Conservation (phyloP, 2,888 invertebrate genomes). For the Saturnia pavonia region DNA sequence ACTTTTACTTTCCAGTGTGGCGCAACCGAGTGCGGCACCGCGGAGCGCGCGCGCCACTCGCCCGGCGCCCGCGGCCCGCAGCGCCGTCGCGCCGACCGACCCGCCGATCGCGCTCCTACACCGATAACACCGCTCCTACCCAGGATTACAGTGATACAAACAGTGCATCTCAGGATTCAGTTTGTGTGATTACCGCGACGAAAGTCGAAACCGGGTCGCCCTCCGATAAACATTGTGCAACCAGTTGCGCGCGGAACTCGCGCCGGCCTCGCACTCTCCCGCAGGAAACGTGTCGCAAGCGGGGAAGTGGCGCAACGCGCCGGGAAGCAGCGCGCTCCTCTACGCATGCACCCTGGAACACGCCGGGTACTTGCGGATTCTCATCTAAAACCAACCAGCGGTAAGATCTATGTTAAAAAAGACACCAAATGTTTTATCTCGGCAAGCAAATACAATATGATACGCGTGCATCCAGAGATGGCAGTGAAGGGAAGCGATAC, state of each 20-base stretch:
- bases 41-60: constrained; percentile 74
- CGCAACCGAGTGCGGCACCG: constrained; percentile 76
- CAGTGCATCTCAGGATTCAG: constrained; percentile 75
- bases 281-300: constrained; percentile 78
- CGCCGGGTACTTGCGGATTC: constrained; percentile 52
- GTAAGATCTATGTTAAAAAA: constrained; percentile 43
- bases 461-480: constrained; percentile 39
- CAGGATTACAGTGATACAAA: constrained; percentile 78
- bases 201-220: constrained; percentile 73
- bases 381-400: constrained; percentile 50
- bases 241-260: constrained; percentile 68
- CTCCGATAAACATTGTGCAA: constrained; percentile 75
- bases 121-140: constrained; percentile 57
- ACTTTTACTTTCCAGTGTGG: constrained; percentile 81
- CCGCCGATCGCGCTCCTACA: constrained; percentile 50
- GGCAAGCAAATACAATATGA: constrained; percentile 16
- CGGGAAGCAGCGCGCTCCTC: constrained; percentile 71
- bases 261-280: constrained; percentile 78
- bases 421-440: neutral
- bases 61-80: constrained; percentile 80
- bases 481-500: constrained; percentile 67
- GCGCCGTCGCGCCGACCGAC: constrained; percentile 77
- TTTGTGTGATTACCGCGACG: constrained; percentile 67
- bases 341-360: constrained; percentile 65
- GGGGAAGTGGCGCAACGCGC: constrained; percentile 78